Percentiles rank a stretch among this genome's conserved stretches.
Evolutionary conservation across 2,113 vertebrate species (phyloP).

Genomic region (Thymallus thymallus): DNA sequence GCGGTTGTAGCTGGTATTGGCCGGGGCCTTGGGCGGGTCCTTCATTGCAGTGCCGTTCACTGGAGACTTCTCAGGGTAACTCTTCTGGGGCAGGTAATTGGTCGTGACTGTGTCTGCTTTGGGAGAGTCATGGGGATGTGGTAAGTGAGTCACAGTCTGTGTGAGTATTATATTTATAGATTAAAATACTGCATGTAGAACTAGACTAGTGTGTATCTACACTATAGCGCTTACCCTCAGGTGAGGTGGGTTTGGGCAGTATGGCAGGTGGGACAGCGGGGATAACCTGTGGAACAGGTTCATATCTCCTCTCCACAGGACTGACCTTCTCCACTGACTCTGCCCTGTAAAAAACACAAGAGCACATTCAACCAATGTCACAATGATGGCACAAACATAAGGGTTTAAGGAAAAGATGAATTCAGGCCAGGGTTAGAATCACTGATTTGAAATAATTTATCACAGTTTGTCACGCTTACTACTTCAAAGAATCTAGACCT

Average conservation of each 20-base stretch:
- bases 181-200: not conserved
- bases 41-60: constrained; percentile 75
- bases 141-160: constrained; percentile 63
- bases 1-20: constrained; percentile 77
- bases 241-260: constrained; percentile 80
- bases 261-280: constrained; percentile 76
- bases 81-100: constrained; percentile 87
- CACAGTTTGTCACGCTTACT: no score
- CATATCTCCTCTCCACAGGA: constrained; percentile 82
- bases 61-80: constrained; percentile 81
- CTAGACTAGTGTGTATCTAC: not conserved
- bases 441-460: no score
- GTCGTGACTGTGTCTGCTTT: constrained; percentile 81
- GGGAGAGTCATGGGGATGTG: constrained; percentile 59
- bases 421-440: not conserved
- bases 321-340: constrained; percentile 80
- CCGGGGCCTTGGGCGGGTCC: constrained; percentile 72
- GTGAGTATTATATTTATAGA: not conserved
- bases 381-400: not conserved
- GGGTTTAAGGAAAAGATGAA: not conserved
- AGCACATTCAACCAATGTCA: constrained; percentile 1
- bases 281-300: constrained; percentile 78
- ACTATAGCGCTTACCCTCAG: constrained; percentile 77
- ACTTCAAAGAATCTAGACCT: no score
- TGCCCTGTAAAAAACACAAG: constrained; percentile 65